Evolutionary conservation across 2,797 vertebrate species (phyloP), one percentile per base, ranked within the genome.

Genomic region (Chloroceryle amazona): DNA sequence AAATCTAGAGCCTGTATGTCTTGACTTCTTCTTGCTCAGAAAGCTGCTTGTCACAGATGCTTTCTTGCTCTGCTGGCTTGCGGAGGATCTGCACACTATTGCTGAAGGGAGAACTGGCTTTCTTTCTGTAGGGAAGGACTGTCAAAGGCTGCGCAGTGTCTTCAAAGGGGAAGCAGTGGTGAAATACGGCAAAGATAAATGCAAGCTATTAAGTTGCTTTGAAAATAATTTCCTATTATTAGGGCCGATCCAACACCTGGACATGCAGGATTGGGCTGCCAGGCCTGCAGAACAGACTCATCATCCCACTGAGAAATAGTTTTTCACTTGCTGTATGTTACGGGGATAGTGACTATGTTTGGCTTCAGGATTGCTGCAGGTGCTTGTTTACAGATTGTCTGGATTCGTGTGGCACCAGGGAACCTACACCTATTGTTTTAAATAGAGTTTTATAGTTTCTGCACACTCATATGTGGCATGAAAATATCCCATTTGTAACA

Each of bases 1-100:
- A 96, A 96, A 97, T 96, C 89, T 92, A 73, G 65, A 90, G 89
- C 68, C 91, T 82, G 67, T 65, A 39, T 92, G 82, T 78, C 81
- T 81, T 79, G 74, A 71, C 90, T 82, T 84, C 93, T 90, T 58
- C 83, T 84, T 92, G 80, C 85, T 95, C 52, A 21, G 71, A 60
- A 79, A 35, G 80, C 81, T 73, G 83, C 71, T 8, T 33, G 26
- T 87, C 70, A 60, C 60, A 62, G 61, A 81, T 89, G 67, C 80
- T 93, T 95, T 75, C 65, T 66, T 74, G 82, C 67, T 90, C 54
- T 0, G 1, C 55, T 90, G 28, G 62, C 65, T 74, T 68, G 72
- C 1, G 2, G 37, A 86, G 26, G 51, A 65, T 85, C 81, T 87
- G 57, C 87, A 83, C 61, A 74, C 49, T 92, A 75, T 74, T 3